These are phyloP conservation scores for Lithobates sylvaticus DNA, from an alignment of 2,797 vertebrate species.

Conservation along the genomic window DNA sequence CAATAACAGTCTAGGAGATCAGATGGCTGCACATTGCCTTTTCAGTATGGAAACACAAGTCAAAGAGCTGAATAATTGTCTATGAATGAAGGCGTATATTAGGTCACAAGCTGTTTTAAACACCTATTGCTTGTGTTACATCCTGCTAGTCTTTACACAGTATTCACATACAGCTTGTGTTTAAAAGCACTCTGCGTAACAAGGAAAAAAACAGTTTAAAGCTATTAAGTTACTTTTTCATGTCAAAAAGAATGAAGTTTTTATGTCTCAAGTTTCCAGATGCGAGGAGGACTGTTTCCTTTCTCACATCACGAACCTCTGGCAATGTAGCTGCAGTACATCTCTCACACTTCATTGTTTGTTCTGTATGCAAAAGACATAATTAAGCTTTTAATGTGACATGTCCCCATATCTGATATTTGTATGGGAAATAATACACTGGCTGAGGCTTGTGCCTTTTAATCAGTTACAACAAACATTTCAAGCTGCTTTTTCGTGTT, in stretches of 20 bases:
- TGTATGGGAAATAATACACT: not conserved
- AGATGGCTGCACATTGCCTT: too few relatives aligned
- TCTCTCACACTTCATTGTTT: not conserved
- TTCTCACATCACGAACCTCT: conserved; percentile 50
- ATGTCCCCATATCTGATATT: not conserved
- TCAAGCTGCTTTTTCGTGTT: not conserved
- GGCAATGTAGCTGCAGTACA: too few relatives aligned
- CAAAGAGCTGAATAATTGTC: not conserved
- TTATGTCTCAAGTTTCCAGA: conserved; percentile 35
- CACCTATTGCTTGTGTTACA: not conserved
- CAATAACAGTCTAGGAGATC: too few relatives aligned
- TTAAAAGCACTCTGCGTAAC: conserved; percentile 14
- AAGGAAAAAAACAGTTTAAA: conserved; percentile 30
- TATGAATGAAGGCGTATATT: not conserved
- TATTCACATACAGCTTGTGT: not conserved
- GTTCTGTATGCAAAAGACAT: not conserved
- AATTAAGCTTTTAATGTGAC: not conserved
- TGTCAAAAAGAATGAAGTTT: conserved; percentile 41
- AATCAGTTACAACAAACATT: not conserved
- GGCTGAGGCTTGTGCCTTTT: not conserved
- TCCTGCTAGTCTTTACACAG: conserved; percentile 16
- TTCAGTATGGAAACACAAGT: too few relatives aligned
- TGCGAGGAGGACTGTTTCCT: conserved; percentile 32
- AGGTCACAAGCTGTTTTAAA: not conserved
- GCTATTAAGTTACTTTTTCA: conserved; percentile 50